Conservation (phyloP, 2,888 invertebrate genomes). For the Acleris cristana region DNA sequence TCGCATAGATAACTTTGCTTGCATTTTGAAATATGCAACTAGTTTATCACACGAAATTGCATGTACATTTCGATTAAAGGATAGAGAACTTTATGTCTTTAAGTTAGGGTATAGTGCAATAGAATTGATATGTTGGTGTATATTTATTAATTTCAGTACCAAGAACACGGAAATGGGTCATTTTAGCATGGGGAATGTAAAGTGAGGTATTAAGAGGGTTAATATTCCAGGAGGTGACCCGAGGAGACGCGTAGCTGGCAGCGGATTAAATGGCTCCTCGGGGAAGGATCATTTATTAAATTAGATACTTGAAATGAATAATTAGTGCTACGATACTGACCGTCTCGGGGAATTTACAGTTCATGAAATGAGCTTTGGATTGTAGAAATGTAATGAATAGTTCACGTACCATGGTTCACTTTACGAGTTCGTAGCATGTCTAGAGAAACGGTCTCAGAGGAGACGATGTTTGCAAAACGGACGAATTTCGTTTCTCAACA, state of each 20-base stretch:
- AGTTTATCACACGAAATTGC: conserved; percentile 27
- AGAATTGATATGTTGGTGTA: conserved; percentile 1
- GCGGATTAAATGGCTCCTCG: conserved; percentile 21
- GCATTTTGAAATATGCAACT: conserved; percentile 35
- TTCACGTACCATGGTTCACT: too few species aligned
- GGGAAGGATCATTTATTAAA: conserved; percentile 25
- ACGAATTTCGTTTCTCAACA: too few species aligned
- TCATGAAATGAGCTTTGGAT: too few species aligned
- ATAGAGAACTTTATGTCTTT: conserved; percentile 1
- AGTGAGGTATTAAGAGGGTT: conserved; percentile 5
- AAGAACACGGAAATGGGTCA: too few species aligned
- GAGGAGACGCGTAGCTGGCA: conserved; percentile 16
- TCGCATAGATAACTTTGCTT: conserved; percentile 9
- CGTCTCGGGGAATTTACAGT: background rate
- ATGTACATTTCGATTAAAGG: background rate
- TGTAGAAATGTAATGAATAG: too few species aligned
- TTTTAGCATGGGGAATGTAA: too few species aligned
- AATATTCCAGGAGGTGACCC: conserved; percentile 32
- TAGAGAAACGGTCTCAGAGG: too few species aligned
- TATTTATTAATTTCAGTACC: too few species aligned
- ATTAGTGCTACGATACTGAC: conserved; percentile 7
- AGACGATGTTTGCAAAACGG: too few species aligned
- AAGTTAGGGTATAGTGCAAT: conserved; percentile 1
- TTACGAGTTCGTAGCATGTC: too few species aligned
- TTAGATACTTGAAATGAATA: conserved; percentile 30